phyloP scores from a whole-genome alignment of 2,113 vertebrate genomes.

The Sander vitreus region DNA sequence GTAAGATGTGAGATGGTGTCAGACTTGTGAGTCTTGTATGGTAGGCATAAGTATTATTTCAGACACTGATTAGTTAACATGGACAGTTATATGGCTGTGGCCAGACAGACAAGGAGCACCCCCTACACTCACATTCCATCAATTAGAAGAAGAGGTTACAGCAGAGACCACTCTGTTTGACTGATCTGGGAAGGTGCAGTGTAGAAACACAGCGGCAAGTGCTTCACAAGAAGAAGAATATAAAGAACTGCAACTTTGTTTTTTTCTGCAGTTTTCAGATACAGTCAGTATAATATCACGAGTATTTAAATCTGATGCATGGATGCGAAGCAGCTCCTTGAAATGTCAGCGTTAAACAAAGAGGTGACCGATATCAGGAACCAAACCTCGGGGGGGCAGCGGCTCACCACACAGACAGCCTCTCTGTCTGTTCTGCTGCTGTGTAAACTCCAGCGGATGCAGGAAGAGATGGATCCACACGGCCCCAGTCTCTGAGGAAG shows the following conservation, averaged over 20 bases:
- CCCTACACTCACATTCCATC: neutral
- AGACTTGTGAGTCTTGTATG: no score
- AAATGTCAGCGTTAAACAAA: slow-evolving; percentile 41
- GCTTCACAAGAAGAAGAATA: neutral
- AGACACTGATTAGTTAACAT: neutral
- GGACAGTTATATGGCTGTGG: neutral
- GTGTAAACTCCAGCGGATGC: slow-evolving; percentile 51
- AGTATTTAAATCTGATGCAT: neutral
- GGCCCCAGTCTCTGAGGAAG: slow-evolving; percentile 64
- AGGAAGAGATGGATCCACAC: slow-evolving; percentile 72
- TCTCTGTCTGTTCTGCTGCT: slow-evolving; percentile 61
- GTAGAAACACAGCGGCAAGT: neutral
- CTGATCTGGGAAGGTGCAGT: neutral
- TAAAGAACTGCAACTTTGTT: neutral
- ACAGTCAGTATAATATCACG: neutral
- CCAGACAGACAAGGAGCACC: neutral
- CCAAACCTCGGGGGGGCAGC: slow-evolving; percentile 48
- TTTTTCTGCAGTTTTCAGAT: neutral
- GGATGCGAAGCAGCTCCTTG: slow-evolving; percentile 13
- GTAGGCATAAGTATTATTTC: neutral
- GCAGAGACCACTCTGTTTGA: neutral
- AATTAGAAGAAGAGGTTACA: neutral
- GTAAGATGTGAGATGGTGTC: no score
- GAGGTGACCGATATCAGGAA: slow-evolving; percentile 40
- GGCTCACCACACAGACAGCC: slow-evolving; percentile 32